Conservation (phyloP, 2,888 invertebrate species). For the Oasisia sp. region DNA sequence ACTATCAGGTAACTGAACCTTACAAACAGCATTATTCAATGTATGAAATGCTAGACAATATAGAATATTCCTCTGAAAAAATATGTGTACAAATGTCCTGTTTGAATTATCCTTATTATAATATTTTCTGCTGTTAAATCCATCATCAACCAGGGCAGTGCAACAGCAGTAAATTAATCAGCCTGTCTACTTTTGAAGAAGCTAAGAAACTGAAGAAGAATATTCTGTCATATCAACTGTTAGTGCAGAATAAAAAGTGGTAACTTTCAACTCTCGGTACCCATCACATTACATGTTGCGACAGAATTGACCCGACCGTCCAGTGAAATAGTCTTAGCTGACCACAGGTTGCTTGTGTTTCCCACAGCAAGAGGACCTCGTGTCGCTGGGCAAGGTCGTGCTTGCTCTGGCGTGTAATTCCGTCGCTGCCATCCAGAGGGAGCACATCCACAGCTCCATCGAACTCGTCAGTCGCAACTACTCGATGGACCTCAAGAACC, state of each 20-base stretch:
- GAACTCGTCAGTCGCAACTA: constrained; percentile 90
- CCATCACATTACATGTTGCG: neutral
- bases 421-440: constrained; percentile 84
- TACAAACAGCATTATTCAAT: neutral
- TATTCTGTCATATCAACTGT: no score
- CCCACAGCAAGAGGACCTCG: constrained; percentile 87
- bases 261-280: no score
- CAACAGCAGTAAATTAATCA: no score
- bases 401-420: constrained; percentile 93
- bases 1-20: constrained; percentile 72
- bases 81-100: no score
- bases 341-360: neutral
- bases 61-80: no score
- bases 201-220: no score
- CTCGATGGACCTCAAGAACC: constrained; percentile 92
- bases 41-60: neutral
- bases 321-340: neutral
- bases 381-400: constrained; percentile 89
- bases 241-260: no score
- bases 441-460: constrained; percentile 87
- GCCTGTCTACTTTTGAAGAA: no score
- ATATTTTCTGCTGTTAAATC: no score
- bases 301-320: no score
- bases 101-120: no score
- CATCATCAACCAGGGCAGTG: no score